Evolutionary conservation across 2,113 vertebrate genomes (phyloP), one percentile per base, ranked within the genome.

Genomic region (Neodon shergylaensis): DNA sequence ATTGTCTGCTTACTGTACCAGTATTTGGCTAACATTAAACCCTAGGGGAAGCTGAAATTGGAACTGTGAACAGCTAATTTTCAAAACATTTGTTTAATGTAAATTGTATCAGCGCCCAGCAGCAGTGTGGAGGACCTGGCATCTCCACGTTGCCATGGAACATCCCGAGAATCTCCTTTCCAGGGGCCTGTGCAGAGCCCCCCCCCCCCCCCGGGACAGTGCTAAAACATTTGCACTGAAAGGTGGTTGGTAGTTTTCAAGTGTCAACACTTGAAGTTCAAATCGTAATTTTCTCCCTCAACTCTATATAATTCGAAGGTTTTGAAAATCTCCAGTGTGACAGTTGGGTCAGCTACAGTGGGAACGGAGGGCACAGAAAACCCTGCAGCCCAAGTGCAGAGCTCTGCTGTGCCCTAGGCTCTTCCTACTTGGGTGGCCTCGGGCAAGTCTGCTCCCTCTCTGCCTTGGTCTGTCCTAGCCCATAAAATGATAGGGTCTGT

Each of bases 1-100:
- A 98, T 98, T 98, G 98, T 98, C 98, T 98, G 97, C 98, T 98
- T 97, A 96, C 97, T 98, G 92, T 98, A 95, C 95, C 96, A 98
- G 96, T 97, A 97, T 98, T 98, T 98, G 97, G 96, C 98, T 98
- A 98, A 97, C 95, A 98, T 94, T 98, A 98, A 97, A 98, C 97
- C 97, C 98, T 96, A 95, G 97, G 97, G 97, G 97, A 96, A 97
- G 98, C 97, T 98, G 98, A 98, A 98, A 98, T 98, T 95, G 97
- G 95, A 97, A 96, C 97, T 96, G 98, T 97, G 98, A 98, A 98
- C 98, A 97, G 97, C 96, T 98, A 98, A 98, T 98, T 98, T 98
- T 98, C 97, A 97, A 98, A 98, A 98, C 97, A 97, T 98, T 98
- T 98, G 96, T 97, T 97, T 97, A 97, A 98, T 98, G 97, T 96